Evolutionary conservation across 2,888 invertebrate genomes (phyloP).

Genomic region (Zygaena filipendulae): DNA sequence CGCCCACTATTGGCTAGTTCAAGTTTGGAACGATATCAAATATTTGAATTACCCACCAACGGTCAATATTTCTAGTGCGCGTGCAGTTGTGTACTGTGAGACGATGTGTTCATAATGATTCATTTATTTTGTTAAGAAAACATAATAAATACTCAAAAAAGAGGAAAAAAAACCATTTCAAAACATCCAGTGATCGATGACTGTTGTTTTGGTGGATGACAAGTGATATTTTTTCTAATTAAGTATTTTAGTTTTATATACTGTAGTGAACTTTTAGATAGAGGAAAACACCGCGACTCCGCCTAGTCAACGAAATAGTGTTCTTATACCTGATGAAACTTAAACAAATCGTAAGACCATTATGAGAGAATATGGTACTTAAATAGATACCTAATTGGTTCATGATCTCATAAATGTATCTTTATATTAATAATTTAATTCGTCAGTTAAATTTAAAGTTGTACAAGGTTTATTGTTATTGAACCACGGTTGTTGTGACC

Average conservation of each 20-base stretch:
- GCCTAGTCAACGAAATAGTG: slow-evolving; percentile 58
- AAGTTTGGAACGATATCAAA: slow-evolving; percentile 4
- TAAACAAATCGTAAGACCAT: slow-evolving; percentile 3
- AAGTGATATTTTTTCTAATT: slow-evolving; percentile 51
- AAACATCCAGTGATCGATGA: slow-evolving; percentile 48
- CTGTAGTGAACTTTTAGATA: slow-evolving; percentile 21
- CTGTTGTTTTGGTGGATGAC: slow-evolving; percentile 31
- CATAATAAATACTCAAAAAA: slow-evolving; percentile 57
- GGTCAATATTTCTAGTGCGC: slow-evolving; percentile 7
- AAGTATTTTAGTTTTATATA: slow-evolving; percentile 23
- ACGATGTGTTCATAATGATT: slow-evolving; percentile 45
- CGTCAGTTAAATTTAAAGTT: no score
- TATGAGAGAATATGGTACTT: slow-evolving; percentile 28
- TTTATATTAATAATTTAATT: no score
- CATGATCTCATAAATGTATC: slow-evolving; percentile 47
- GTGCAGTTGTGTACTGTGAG: slow-evolving; percentile 24
- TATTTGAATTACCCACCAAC: background rate
- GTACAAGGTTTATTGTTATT: no score
- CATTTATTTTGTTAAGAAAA: slow-evolving; percentile 22
- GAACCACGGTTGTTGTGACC: slow-evolving; percentile 28
- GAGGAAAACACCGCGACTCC: slow-evolving; percentile 35
- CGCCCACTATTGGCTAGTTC: background rate
- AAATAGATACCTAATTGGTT: slow-evolving; percentile 37
- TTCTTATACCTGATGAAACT: slow-evolving; percentile 15
- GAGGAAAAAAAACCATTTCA: slow-evolving; percentile 21